Evolutionary conservation across 2,797 vertebrate genomes (phyloP), one percentile per base, ranked within the genome.

Genomic region (Myotis pilosus): DNA sequence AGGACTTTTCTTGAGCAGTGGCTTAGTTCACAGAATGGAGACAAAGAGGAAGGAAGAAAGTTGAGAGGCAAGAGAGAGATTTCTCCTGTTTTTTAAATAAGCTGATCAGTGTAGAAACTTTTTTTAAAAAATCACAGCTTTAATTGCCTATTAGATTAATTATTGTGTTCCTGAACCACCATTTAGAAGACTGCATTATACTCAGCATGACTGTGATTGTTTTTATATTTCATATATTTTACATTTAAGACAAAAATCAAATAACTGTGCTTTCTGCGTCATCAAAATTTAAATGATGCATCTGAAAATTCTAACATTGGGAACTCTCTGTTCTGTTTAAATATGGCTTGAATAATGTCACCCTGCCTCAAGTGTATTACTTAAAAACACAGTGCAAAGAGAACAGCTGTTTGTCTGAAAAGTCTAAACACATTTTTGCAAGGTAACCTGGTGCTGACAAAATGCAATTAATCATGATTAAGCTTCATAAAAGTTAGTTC

Each of bases 351-450:
- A 95, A 72, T 93, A 62, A 93, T 95, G 93, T 95, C 83, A 94
- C 44, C 75, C 44, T 74, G 68, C 38, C 87, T 95, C 64, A 82
- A 93, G 74, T 89, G 76, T 78, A 91, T 96, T 94, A 75, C 88
- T 97, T 96, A 2, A 94, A 96, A 92, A 22, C 62, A 57, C 2
- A 64, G 7, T 89, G 71, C 68, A 92, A 72, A 90, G 75, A n/a
- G 92, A 97, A 75, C 12, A 97, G 62, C 64, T 84, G 82, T 80
- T 72, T 90, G 76, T 72, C 5, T 47, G 75, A 84, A 5, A 95
- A 96, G 11, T 72, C 25, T 89, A 91, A 94, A 93, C 9, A 78
- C 72, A 51, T 28, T 69, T 95, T 95, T 87, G 66, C 51, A 85
- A 10, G 76, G 15, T 84, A 92, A 30, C 49, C 72, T 87, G 36